These are phyloP conservation scores for Noctua janthina DNA, from an alignment of 2,888 invertebrate genomes.

Conservation along the genomic window DNA sequence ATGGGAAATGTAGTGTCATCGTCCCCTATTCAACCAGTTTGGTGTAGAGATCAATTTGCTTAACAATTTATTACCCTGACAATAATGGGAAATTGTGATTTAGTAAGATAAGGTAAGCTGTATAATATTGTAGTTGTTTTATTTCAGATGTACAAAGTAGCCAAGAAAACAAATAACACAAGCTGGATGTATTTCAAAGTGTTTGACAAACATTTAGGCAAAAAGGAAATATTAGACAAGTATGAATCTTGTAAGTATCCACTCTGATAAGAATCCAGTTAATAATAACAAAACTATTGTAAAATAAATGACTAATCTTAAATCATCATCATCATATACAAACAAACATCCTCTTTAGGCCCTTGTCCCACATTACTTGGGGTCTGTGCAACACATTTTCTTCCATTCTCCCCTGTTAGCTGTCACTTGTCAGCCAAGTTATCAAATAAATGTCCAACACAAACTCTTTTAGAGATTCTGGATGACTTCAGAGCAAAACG, in stretches of 20 bases:
- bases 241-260: conserved; percentile 86
- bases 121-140: background rate
- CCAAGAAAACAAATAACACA: conserved; percentile 84
- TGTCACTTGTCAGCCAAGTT: background rate
- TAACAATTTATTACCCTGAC: background rate
- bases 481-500: background rate
- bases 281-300: background rate
- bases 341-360: background rate
- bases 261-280: conserved; percentile 27
- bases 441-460: background rate
- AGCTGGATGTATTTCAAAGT: conserved; percentile 85
- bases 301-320: background rate
- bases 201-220: conserved; percentile 86
- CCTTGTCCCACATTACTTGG: background rate
- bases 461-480: background rate
- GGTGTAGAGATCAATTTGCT: background rate
- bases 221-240: conserved; percentile 82
- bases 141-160: conserved; percentile 84
- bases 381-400: background rate
- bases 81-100: too few species aligned
- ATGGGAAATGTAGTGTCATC: background rate
- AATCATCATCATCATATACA: background rate
- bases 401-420: background rate
- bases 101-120: background rate
- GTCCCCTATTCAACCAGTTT: background rate